Percentiles rank a stretch among this genome's conserved stretches.
These are phyloP conservation scores for Hydraecia micacea DNA, from an alignment of 2,888 invertebrate species.

Conservation along the genomic window DNA sequence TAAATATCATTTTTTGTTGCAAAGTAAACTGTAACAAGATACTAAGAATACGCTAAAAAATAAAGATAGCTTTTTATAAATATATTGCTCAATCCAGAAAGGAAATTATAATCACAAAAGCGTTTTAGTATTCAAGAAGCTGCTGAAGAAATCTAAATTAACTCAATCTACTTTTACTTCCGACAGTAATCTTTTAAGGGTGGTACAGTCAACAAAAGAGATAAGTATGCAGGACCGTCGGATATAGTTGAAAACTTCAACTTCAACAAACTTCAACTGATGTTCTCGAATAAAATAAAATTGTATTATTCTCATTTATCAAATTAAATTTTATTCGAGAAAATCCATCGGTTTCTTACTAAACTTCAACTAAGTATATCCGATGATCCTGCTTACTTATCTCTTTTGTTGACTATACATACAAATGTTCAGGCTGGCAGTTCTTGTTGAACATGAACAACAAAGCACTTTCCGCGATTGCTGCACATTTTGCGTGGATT, in stretches of 20 bases:
- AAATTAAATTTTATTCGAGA: too few relatives aligned
- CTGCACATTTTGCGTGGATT: not conserved
- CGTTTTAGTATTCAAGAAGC: slow-evolving; percentile 4
- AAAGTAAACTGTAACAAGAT: not conserved
- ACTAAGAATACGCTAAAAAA: not conserved
- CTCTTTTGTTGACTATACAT: too few relatives aligned
- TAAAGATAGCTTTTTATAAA: slow-evolving; percentile 11
- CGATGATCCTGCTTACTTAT: too few relatives aligned
- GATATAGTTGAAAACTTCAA: too few relatives aligned
- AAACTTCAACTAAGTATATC: too few relatives aligned
- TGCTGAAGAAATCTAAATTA: slow-evolving; percentile 22
- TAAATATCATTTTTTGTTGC: not conserved
- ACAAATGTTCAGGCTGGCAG: not conserved
- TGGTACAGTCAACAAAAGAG: too few relatives aligned
- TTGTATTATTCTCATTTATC: too few relatives aligned
- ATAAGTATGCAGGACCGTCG: too few relatives aligned
- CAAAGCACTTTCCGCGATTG: not conserved
- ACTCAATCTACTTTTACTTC: slow-evolving; percentile 8
- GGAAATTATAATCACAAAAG: slow-evolving; percentile 24
- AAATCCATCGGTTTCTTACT: too few relatives aligned
- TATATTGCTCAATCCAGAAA: slow-evolving; percentile 4
- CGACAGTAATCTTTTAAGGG: not conserved
- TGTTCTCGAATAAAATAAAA: too few relatives aligned
- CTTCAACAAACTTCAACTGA: too few relatives aligned
- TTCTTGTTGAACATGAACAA: not conserved